Evolutionary conservation across 2,113 vertebrate genomes (phyloP), one percentile per base, ranked within the genome.

Genomic region (Holacanthus passer): DNA sequence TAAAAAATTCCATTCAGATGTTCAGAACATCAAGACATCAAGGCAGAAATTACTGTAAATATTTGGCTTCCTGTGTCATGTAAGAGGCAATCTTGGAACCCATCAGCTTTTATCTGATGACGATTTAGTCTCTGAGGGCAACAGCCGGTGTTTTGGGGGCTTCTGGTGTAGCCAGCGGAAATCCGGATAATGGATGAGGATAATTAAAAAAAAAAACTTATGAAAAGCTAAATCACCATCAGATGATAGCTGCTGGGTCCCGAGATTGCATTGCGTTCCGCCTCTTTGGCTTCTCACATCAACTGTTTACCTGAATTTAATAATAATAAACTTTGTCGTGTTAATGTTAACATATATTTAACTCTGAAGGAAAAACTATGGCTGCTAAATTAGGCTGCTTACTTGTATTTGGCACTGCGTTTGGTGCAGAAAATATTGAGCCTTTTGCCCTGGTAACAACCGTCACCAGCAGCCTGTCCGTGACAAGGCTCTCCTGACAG

Each of bases 381-480:
- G n/a, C 50, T 47, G 24, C 4, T 66, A 19, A 39, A 3, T 73
- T 59, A 14, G 14, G 22, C 66, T 53, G 22, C 2, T 67, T 22
- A 47, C 67, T 65, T 59, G 65, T 73, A 48, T 72, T 65, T 68
- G 27, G 70, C 10, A 5, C 35, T 45, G 29, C 2, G 1, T 77
- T 82, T 43, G 12, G 19, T 50, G 58, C 7, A 24, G 67, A 60
- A 81, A 50, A 37, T 87, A 56, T 77, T 77, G 47, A 48, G 76
- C 32, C 72, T 62, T 56, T 81, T 47, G 4, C 41, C 41, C 78
- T 70, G 41, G 70, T 64, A 74, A 77, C 84, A 73, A 55, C 67
- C 73, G 73, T 79, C 72, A 55, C 65, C 63, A 81, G 55, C 79
- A 78, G 79, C 65, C 47, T 48, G 22, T 80, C 56, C 67, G 31